These are phyloP conservation scores for Odocoileus hemionus DNA, from an alignment of 2,113 vertebrate species.

Conservation along the genomic window DNA sequence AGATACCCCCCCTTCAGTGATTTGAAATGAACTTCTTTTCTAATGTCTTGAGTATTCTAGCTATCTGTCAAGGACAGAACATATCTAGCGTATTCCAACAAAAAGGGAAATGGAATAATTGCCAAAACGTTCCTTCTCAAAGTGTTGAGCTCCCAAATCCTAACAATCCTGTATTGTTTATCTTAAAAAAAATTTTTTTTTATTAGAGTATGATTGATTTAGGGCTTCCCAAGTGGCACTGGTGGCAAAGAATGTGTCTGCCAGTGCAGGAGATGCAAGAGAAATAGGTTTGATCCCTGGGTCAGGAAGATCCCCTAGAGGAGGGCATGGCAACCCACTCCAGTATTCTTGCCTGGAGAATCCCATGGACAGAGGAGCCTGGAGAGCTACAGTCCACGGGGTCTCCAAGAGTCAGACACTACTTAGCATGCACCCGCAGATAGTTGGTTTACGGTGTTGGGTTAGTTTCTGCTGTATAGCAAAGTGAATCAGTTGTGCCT, in stretches of 20 bases:
- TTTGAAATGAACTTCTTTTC: background rate
- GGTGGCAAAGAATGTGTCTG: background rate
- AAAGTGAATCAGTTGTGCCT: background rate
- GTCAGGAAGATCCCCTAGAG: background rate
- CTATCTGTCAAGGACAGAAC: background rate
- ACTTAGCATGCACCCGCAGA: background rate
- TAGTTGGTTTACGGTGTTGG: background rate
- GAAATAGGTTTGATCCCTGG: background rate
- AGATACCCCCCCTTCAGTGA: background rate
- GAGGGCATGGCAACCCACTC: background rate
- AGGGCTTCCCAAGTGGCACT: background rate
- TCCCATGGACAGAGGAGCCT: background rate
- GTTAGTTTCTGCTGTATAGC: background rate
- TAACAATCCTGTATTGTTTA: background rate
- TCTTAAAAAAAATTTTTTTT: background rate
- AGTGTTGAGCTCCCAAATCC: background rate
- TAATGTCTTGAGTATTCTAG: background rate
- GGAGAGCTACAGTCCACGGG: background rate
- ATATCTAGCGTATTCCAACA: rapidly evolving
- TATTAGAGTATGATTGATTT: background rate
- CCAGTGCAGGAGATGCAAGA: background rate
- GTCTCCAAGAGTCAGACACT: rapidly evolving
- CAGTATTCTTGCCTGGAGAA: background rate
- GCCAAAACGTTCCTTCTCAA: background rate
- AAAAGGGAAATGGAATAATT: background rate